Percentiles rank a stretch among this genome's conserved stretches.
phyloP scores from a whole-genome alignment of 1,140 invertebrate genomes.

The Lordiphosa mommai region DNA sequence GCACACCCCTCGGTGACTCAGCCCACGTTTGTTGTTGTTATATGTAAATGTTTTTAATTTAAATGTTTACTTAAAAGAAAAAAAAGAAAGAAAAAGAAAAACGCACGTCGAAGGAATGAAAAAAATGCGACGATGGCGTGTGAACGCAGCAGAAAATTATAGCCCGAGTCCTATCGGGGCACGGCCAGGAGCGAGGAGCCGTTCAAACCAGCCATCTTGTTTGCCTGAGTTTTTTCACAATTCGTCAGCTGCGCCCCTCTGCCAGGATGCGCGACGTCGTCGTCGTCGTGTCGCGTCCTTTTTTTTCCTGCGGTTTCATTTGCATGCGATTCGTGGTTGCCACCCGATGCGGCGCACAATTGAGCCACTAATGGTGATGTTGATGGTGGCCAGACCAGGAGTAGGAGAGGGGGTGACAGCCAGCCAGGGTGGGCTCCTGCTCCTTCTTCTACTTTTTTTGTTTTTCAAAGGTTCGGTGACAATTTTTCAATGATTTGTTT shows the following conservation, averaged over 20 bases:
- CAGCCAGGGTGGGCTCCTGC: conserved; percentile 9
- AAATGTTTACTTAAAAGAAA: conserved; percentile 71
- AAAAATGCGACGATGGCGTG: conserved; percentile 75
- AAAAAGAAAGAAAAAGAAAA: conserved; percentile 30
- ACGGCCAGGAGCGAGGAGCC: background rate
- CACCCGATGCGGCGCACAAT: conserved; percentile 56
- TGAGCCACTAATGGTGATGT: conserved; percentile 66
- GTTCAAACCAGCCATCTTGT: conserved; percentile 36
- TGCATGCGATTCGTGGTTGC: conserved; percentile 75
- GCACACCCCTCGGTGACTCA: conserved; percentile 3
- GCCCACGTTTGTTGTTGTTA: conserved; percentile 10
- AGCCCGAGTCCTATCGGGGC: conserved; percentile 20
- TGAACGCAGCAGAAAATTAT: conserved; percentile 75
- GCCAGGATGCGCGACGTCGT: conserved; percentile 31
- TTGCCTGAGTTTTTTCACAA: conserved; percentile 67
- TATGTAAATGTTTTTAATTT: conserved; percentile 77
- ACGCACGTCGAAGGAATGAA: conserved; percentile 6
- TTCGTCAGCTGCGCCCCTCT: conserved; percentile 70
- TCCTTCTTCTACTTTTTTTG: conserved; percentile 32
- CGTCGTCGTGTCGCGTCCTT: conserved; percentile 22
- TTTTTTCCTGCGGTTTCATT: conserved; percentile 63
- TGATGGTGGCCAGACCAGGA: conserved; percentile 54
- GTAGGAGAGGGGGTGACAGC: conserved; percentile 9
- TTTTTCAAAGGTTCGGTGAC: conserved; percentile 63
- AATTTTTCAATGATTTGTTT: conserved; percentile 79